These are phyloP conservation scores for Uropsilus gracilis DNA, from an alignment of 2,113 vertebrate genomes.

Conservation along the genomic window DNA sequence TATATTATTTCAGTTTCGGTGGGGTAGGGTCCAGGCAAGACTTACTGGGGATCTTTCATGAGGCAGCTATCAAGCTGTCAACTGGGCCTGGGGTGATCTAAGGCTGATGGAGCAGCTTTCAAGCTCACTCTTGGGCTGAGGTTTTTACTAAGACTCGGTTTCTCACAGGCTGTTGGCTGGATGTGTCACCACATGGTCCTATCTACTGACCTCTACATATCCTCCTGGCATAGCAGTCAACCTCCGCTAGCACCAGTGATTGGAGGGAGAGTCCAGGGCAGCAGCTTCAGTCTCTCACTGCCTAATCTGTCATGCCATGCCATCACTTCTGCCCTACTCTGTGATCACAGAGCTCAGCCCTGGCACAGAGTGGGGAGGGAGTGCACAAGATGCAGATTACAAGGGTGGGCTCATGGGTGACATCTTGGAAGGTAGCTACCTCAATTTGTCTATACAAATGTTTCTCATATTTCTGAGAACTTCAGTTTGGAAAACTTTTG, in stretches of 20 bases:
- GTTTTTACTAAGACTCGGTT: background rate
- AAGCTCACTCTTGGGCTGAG: background rate
- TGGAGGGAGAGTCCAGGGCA: background rate
- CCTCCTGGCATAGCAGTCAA: background rate
- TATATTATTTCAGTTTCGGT: background rate
- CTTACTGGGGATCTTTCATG: background rate
- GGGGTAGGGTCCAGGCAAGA: background rate
- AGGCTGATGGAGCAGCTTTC: background rate
- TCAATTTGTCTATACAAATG: background rate
- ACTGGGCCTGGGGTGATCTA: background rate
- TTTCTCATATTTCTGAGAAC: conserved; percentile 1
- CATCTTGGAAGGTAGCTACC: background rate
- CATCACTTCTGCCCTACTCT: background rate
- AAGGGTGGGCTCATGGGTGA: background rate
- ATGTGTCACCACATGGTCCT: accelerated
- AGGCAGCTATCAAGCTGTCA: background rate
- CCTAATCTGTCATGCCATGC: background rate
- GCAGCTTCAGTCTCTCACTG: background rate
- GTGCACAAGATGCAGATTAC: too few species aligned
- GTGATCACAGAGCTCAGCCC: background rate
- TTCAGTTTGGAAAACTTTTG: background rate
- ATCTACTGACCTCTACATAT: background rate
- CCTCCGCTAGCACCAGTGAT: background rate
- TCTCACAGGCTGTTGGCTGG: background rate
- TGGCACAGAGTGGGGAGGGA: background rate